Percentiles rank a stretch among this genome's conserved stretches.
These are phyloP conservation scores for Echinops telfairi DNA, from an alignment of 2,113 vertebrate species.

Conservation along the genomic window DNA sequence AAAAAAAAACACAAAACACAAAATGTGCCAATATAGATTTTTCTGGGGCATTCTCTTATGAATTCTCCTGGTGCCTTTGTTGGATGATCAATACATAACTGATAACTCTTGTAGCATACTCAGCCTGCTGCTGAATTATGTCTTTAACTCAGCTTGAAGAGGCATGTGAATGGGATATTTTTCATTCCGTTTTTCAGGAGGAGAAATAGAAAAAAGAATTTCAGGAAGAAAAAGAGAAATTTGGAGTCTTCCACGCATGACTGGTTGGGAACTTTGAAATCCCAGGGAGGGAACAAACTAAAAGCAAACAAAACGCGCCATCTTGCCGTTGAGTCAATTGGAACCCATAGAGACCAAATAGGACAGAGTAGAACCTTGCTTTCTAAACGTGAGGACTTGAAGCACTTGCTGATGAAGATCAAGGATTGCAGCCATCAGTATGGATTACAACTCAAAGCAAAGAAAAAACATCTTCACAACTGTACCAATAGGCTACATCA, in stretches of 20 bases:
- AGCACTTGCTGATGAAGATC: no score
- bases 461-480: no score
- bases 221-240: background rate
- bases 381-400: no score
- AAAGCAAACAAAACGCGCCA: background rate
- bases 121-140: background rate
- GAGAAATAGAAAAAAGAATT: background rate
- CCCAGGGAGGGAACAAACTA: conserved; percentile 46
- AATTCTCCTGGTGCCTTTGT: background rate
- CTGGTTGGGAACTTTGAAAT: background rate
- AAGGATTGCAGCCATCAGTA: no score
- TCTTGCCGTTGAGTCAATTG: background rate
- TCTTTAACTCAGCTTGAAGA: background rate
- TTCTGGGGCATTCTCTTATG: background rate
- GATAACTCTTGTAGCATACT: background rate
- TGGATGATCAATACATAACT: fast-evolving
- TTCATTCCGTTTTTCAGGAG: background rate
- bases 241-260: conserved; percentile 17
- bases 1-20: no score
- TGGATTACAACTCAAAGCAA: no score
- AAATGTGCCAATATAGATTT: background rate
- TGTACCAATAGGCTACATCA: no score
- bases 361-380: background rate
- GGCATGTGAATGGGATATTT: background rate
- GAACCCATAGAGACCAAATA: background rate